These are phyloP conservation scores for Tanypteryx hageni DNA, from an alignment of 2,888 invertebrate species.

Conservation along the genomic window DNA sequence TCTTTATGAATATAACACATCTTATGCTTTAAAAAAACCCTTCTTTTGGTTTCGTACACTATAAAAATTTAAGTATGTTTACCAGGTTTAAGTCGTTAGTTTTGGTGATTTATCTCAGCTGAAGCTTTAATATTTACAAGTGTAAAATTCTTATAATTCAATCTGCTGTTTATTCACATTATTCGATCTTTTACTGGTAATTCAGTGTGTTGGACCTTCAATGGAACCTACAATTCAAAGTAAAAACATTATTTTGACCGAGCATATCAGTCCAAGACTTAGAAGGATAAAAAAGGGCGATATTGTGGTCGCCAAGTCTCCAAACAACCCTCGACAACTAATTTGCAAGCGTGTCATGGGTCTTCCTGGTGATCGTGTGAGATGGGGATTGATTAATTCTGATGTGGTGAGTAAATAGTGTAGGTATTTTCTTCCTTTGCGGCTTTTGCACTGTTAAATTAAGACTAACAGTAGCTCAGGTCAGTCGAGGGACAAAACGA, in stretches of 20 bases:
- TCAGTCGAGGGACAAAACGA: too few species aligned
- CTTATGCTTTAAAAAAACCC: background rate
- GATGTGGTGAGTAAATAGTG: conserved; percentile 70
- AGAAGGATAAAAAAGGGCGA: conserved; percentile 85
- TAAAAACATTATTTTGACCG: conserved; percentile 89
- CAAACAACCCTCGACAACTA: conserved; percentile 86
- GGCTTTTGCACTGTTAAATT: conserved; percentile 1
- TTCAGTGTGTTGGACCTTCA: conserved; percentile 92
- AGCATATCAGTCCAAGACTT: conserved; percentile 84
- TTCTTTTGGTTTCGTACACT: background rate
- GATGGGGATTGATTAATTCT: conserved; percentile 70
- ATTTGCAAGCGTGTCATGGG: conserved; percentile 91
- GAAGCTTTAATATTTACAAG: conserved; percentile 40
- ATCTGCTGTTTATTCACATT: conserved; percentile 55
- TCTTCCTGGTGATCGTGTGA: conserved; percentile 85
- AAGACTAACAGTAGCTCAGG: background rate
- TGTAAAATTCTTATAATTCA: conserved; percentile 28
- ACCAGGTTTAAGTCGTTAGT: background rate
- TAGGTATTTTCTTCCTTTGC: background rate
- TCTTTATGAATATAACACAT: background rate
- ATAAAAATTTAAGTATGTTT: background rate
- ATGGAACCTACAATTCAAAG: conserved; percentile 94
- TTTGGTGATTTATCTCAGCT: background rate
- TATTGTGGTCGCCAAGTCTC: conserved; percentile 89
- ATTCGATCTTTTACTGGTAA: conserved; percentile 69